These are phyloP conservation scores for Hippocampus kuda DNA, from an alignment of 2,797 vertebrate species.

Conservation along the genomic window DNA sequence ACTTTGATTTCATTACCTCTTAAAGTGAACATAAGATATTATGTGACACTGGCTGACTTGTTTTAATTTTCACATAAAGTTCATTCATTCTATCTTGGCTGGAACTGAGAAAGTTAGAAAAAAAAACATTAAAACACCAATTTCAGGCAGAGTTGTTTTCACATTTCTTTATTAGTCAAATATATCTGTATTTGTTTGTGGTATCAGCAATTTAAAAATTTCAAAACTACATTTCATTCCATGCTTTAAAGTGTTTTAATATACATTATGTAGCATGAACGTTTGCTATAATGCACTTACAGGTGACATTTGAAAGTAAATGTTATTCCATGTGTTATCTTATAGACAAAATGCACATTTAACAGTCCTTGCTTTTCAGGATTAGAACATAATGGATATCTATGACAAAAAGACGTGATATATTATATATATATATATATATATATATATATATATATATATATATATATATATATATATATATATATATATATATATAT, in stretches of 20 bases:
- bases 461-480: background rate
- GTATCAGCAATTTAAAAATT: conserved; percentile 35
- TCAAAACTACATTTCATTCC: conserved; percentile 40
- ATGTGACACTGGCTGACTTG: no score
- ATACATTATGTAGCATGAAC: conserved; percentile 22
- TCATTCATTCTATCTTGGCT: background rate
- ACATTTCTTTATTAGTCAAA: conserved; percentile 53
- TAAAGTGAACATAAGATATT: no score
- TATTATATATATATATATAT: conserved; percentile 1
- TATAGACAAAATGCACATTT: conserved; percentile 29
- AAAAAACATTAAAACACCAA: background rate
- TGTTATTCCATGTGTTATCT: conserved; percentile 28
- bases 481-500: no score
- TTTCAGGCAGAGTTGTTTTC: conserved; percentile 6
- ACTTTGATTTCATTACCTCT: no score
- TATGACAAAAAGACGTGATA: conserved; percentile 59
- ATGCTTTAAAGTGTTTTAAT: conserved; percentile 31
- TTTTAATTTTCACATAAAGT: background rate
- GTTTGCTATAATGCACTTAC: conserved; percentile 48
- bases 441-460: background rate
- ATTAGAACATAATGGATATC: conserved; percentile 36
- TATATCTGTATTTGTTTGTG: conserved; percentile 46
- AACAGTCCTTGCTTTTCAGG: conserved; percentile 44
- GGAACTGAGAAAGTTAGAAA: background rate
- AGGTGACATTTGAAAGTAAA: conserved; percentile 38